Conservation (phyloP, 2,113 vertebrate genomes). For the Corythornis cristatus region DNA sequence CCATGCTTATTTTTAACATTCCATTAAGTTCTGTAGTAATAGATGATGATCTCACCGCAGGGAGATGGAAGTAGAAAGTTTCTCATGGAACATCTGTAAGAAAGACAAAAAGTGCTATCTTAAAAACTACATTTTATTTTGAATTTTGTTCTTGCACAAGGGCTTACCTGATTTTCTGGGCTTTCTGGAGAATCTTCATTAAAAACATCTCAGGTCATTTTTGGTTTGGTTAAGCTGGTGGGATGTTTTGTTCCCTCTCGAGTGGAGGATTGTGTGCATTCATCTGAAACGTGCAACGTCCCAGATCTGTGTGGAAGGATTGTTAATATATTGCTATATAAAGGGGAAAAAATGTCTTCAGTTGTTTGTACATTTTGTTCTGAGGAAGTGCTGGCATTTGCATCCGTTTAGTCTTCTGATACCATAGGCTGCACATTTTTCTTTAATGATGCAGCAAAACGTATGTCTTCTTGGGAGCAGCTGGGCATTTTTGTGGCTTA, state of each 20-base stretch:
- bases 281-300: background rate
- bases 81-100: background rate
- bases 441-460: slow-evolving; percentile 29
- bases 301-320: background rate
- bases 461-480: background rate
- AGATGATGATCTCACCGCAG: background rate
- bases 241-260: background rate
- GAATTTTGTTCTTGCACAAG: background rate
- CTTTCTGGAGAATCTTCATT: background rate
- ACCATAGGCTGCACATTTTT: slow-evolving; percentile 40
- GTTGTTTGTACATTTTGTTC: slow-evolving; percentile 25
- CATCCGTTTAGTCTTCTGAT: slow-evolving; percentile 8
- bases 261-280: background rate
- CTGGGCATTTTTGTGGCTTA: slow-evolving; percentile 13
- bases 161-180: background rate
- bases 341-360: background rate
- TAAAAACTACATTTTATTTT: background rate
- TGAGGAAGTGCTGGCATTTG: background rate
- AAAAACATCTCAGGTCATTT: background rate
- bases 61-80: background rate
- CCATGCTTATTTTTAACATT: background rate
- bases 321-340: background rate
- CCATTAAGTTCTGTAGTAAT: background rate
- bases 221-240: background rate
- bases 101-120: background rate